Base-by-base conservation (phyloP, 1,140 invertebrate species). In the Drosophila malerkotliana region DNA sequence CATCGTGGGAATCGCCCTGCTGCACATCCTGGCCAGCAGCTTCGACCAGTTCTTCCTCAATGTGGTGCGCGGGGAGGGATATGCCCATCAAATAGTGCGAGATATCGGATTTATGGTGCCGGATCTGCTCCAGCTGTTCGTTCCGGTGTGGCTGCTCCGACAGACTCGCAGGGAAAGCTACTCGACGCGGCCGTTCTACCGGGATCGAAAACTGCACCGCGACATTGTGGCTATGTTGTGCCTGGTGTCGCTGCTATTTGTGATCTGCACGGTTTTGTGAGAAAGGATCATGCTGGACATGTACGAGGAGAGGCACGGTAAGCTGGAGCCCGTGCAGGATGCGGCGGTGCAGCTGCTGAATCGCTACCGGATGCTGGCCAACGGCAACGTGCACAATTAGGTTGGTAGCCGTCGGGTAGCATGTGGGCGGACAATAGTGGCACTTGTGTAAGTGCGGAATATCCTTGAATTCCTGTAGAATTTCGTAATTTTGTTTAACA, bases 11-110 rank as follows among this genome's bases (percentile, higher is more conserved):
- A 95, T 97, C 66, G 95, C 95, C 21, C 64, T 95, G 26, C 92
- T 96, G 57, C 96, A 97, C 90, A 94, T 97, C 54, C 82, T 96
- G 10, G 94, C 95, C n/a, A 94, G 94, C 53, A 94, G 95, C 21
- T 94, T 94, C 78, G 96, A 97, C 92, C 96, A 97, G 85, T 97
- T 97, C 92, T 93, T 96, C 28, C 91, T 92, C 34, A 96, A 96
- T 91, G 95, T 97, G 32, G 84, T 97, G 8, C 92, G 93, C 61
- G 94, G 94, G 30, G 93, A 95, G 91, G 96, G 96, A 1, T 93
- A 94, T 69, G 92, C 94, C 21, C 95, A 96, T 92, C 95, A 95
- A 93, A 94, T 96, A 52, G 92, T 95, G 55, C 93, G 95, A 7
- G 95, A 96, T 91, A 92, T 96, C 55, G 95, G 94, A 15, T 94